Base-by-base conservation (phyloP, 2,888 invertebrate genomes). In the Poecilobothrus nobilitatus region DNA sequence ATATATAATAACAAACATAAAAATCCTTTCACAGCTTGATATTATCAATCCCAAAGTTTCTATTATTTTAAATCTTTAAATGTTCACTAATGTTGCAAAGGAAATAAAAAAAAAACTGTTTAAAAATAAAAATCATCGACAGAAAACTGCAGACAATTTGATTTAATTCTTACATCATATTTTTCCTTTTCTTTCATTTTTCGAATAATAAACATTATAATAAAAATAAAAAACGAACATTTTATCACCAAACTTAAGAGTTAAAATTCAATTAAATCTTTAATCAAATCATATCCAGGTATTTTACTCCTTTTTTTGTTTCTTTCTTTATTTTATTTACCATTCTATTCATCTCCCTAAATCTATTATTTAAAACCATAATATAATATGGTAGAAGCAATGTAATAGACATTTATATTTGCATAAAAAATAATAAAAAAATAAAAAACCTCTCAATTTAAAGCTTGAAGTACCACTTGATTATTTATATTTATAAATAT, bases 201-300 rank as follows among this genome's bases (percentile, higher is more conserved):
- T 41, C 15, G 2, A 41, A 12, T 41, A 41, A 12, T 41, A n/a
- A n/a, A n/a, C n/a, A 9, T 18, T 53, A 18, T 15, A 53, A 53
- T 18, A 18, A 53, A 53, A 53, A 18, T 2, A 53, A 53, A 18
- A 12, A 53, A 6, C 15, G n/a, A n/a, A 44, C 53, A 53, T 18
- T 53, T 53, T 53, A 53, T 53, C 53, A 53, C 1, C 53, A 53
- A 53, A 15, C 6, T 53, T 53, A 53, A 53, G 27, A 27, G 15
- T 53, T 53, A 15, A 53, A n/a, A 53, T 53, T 53, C 53, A 53
- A 53, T 53, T 53, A 53, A 53, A 53, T 15, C 9, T 53, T 53
- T 53, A 53, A 53, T 53, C 18, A 53, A 53, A 53, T 53, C 53
- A 53, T 53, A 53, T 53, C 15, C 53, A 53, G 53, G 53, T 53